Evolutionary conservation across 2,113 vertebrate species (phyloP).

Genomic region (Psettodes erumei): DNA sequence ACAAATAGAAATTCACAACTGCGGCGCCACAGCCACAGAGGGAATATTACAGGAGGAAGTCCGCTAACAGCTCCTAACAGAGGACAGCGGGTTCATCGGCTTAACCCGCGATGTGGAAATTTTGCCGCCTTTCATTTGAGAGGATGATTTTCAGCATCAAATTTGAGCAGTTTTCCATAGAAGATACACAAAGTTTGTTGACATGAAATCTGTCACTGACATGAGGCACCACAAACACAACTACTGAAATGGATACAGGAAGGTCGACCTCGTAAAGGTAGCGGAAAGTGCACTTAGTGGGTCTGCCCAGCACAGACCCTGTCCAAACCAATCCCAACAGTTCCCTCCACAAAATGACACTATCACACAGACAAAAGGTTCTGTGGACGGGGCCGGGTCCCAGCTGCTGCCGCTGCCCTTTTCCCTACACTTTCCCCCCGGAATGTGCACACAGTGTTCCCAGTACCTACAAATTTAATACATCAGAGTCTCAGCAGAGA

Average conservation of each 20-base stretch:
- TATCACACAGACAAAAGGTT: neutral
- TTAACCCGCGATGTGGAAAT: constrained; percentile 8
- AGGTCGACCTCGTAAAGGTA: constrained; percentile 62
- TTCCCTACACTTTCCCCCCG: constrained; percentile 27
- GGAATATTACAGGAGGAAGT: constrained; percentile 21
- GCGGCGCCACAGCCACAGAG: too few relatives aligned
- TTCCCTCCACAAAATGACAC: neutral
- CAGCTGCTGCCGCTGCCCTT: constrained; percentile 37
- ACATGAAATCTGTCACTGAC: constrained; percentile 21
- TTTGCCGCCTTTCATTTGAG: constrained; percentile 29
- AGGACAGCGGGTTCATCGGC: constrained; percentile 19
- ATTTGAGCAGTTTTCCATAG: constrained; percentile 27
- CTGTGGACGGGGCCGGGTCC: constrained; percentile 25
- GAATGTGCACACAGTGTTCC: constrained; percentile 39
- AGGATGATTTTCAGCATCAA: constrained; percentile 40
- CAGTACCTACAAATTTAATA: constrained; percentile 1
- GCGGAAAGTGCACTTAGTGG: constrained; percentile 81
- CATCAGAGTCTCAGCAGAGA: constrained; percentile 17
- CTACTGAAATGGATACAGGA: constrained; percentile 63
- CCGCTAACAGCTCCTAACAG: constrained; percentile 11
- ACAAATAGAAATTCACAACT: constrained; percentile 58
- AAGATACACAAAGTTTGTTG: constrained; percentile 20
- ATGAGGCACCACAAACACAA: constrained; percentile 65
- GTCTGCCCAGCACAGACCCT: constrained; percentile 53
- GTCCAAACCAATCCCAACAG: constrained; percentile 35